phyloP scores from a whole-genome alignment of 2,113 vertebrate species.

The Cathartes aura region DNA sequence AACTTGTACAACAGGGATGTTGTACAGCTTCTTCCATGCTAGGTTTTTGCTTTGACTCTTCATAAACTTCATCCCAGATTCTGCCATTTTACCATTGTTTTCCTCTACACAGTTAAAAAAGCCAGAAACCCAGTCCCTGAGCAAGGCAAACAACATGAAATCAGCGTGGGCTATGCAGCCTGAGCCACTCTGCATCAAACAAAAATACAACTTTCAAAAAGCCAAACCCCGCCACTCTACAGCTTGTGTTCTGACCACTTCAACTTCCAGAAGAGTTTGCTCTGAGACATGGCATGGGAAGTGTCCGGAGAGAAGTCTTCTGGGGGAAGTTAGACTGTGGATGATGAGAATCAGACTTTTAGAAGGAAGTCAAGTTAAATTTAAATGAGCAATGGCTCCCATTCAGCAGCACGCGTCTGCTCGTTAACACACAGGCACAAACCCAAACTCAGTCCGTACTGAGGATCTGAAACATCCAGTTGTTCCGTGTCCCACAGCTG shows the following conservation, averaged over 20 bases:
- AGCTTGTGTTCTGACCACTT: not conserved
- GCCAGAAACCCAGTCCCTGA: not conserved
- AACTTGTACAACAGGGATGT: fast-evolving
- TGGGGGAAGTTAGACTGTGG: not conserved
- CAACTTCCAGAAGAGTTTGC: not conserved
- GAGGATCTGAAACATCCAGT: too few relatives aligned
- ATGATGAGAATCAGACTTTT: not conserved
- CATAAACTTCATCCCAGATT: not conserved
- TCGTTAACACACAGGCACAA: fast-evolving
- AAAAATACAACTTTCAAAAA: not conserved
- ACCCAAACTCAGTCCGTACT: fast-evolving
- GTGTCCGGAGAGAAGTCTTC: not conserved
- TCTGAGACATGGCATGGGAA: fast-evolving
- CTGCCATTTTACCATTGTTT: not conserved
- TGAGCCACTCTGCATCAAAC: not conserved
- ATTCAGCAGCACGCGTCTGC: fast-evolving
- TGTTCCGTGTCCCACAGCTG: fast-evolving
- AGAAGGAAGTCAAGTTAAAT: not conserved
- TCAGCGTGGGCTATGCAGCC: not conserved
- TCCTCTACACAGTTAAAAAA: not conserved
- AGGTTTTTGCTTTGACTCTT: not conserved
- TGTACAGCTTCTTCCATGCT: not conserved
- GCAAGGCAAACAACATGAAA: not conserved
- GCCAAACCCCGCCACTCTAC: not conserved
- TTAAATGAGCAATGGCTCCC: not conserved